Base-by-base conservation (phyloP, 2,888 invertebrate genomes). In the Drosophila kuntzei region DNA sequence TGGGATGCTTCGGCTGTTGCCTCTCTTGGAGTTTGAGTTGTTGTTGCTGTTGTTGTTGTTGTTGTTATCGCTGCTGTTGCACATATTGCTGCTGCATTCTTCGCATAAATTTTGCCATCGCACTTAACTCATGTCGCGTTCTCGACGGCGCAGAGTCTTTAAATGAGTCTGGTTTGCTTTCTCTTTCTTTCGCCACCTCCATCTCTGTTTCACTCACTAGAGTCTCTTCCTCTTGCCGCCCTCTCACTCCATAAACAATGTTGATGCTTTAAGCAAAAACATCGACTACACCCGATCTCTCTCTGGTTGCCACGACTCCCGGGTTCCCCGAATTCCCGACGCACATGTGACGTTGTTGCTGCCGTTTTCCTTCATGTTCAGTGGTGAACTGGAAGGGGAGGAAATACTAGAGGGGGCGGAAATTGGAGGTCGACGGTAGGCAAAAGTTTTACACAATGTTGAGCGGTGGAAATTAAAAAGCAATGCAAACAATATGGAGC, bases 31-130 rank as follows among this genome's bases (percentile, higher is more conserved):
- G 74, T 57, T 49, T 46, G 32, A 58, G 64, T 46, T 71, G 61
- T 47, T 46, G 44, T 44, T 20, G 63, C 12, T 50, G 32, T 54
- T 43, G 29, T 41, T 34, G 27, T 29, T 47, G 65, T 37, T 60
- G 68, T 25, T 61, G 71, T 59, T 57, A 60, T 43, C 46, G 55
- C 55, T 67, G 76, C 67, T 75, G 84, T 71, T 79, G 74, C 76
- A 76, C 87, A 84, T 84, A 86, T 88, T 89, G 85, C 80, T 58
- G 70, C 65, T 76, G 86, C 90, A 89, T 88, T 88, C 82, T 79
- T 80, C 82, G 89, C 89, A 89, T 89, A 89, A 81, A 89, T 89
- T 89, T 89, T 70, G 49, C 77, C 78, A 80, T 71, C 80, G 87
- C 87, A 82, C 84, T 89, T 86, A 84, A 80, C 82, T 86, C 89